Evolutionary conservation across 2,113 vertebrate species (phyloP).

Genomic region (Varanus salvator): DNA sequence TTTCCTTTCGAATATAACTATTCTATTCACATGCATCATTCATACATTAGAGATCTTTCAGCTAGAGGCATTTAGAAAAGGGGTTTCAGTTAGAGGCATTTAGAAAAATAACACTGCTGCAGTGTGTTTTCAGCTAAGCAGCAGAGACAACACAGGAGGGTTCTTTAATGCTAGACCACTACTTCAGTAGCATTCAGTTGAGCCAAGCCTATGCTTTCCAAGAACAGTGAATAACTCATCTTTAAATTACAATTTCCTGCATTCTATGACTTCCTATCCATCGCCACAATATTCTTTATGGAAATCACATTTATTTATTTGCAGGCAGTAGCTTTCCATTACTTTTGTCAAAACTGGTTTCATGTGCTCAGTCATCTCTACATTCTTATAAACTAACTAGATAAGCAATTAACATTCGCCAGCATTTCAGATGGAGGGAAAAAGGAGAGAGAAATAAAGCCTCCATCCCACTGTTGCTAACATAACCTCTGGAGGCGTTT

Average conservation of each 20-base stretch:
- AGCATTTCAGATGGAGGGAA: conserved; percentile 55
- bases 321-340: conserved; percentile 73
- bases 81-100: background rate
- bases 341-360: conserved; percentile 78
- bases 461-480: conserved; percentile 51
- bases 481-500: conserved; percentile 71
- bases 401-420: conserved; percentile 80
- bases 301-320: conserved; percentile 81
- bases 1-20: conserved; percentile 15
- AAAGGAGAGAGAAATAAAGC: conserved; percentile 24
- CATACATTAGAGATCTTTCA: conserved; percentile 3
- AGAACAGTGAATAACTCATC: conserved; percentile 50
- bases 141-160: background rate
- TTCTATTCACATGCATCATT: conserved; percentile 23
- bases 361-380: conserved; percentile 58
- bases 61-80: background rate
- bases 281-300: conserved; percentile 60
- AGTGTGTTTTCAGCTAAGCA: conserved; percentile 12
- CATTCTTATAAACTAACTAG: conserved; percentile 74
- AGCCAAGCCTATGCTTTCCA: conserved; percentile 12
- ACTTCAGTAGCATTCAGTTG: conserved; percentile 19
- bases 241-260: conserved; percentile 68
- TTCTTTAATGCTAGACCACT: background rate
- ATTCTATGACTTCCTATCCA: conserved; percentile 53
- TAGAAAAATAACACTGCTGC: conserved; percentile 38